Evolutionary conservation across 2,113 vertebrate genomes (phyloP), one percentile per base, ranked within the genome.

Genomic region (Ursus arctos): DNA sequence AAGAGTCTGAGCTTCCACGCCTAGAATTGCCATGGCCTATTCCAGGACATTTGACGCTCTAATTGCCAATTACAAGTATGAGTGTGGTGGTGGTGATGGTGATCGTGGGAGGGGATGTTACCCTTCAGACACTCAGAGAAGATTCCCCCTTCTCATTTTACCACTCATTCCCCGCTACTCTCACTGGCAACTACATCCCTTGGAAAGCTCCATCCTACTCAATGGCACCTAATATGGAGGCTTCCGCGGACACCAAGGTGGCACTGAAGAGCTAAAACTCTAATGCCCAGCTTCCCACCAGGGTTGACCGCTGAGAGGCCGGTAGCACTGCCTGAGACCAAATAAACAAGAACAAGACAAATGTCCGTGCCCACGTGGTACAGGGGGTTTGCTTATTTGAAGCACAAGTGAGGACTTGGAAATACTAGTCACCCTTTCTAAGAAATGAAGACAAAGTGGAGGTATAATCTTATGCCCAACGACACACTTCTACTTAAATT

Each of bases 41-140:
- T 11, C 31, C 49, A 86, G n/a, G 24, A 61, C 53, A 81, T 21
- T 16, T 79, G 36, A 59, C 21, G 49, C 18, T 79, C 40, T 79
- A 88, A 91, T 6, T 95, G 47, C 33, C 88, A 28, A 53, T 55
- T 14, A 76, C 6, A 88, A 92, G 11, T 57, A 22, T 24, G 16
- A 82, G 21, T 22, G 2, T 24, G 18, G 49, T 5, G 18, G n/a
- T 2, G 26, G n/a, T 49, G 18, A 19, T 79, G 12, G 26, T 43
- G 1, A 36, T 22, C 16, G 4, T 21, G 0, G 0, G 31, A 5
- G 33, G 12, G 2, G 14, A 6, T 22, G 21, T 36, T 61, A 61
- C 28, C n/a, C 84, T 61, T 81, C 57, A 81, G 85, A 72, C 6
- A 53, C 16, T 6, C 31, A 85, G 36, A 88, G 11, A 81, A 87